A percentile compares a stretch with the other conserved stretches of the same genome.
These are phyloP conservation scores for Drosophila tristis DNA, from an alignment of 1,140 invertebrate genomes.

Conservation along the genomic window DNA sequence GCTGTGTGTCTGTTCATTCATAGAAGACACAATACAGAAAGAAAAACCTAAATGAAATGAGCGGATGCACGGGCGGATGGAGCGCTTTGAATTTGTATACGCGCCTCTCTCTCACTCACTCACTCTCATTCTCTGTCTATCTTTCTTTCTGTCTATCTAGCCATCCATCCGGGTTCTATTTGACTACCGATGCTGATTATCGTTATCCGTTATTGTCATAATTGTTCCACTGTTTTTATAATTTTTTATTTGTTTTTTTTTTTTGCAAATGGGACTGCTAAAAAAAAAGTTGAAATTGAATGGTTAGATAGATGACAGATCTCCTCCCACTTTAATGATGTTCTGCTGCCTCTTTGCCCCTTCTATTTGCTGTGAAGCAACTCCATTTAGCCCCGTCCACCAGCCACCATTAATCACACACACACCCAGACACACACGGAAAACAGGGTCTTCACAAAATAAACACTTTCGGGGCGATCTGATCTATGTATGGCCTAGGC, in stretches of 20 bases:
- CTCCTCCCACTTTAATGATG: too few relatives aligned
- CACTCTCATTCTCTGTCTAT: constrained; percentile 10
- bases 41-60: constrained; percentile 57
- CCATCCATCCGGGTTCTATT: constrained; percentile 66
- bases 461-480: constrained; percentile 58
- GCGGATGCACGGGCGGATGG: constrained; percentile 81
- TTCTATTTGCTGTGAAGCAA: constrained; percentile 13
- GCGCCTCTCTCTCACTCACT: constrained; percentile 31
- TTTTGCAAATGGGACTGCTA: constrained; percentile 28
- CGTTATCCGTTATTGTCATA: constrained; percentile 69
- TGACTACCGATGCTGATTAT: constrained; percentile 70
- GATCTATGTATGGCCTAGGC: constrained; percentile 42
- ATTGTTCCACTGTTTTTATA: constrained; percentile 46
- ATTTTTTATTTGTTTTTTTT: constrained; percentile 17
- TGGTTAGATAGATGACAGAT: too few relatives aligned
- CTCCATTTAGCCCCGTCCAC: constrained; percentile 4
- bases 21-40: constrained; percentile 55
- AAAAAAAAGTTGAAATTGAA: too few relatives aligned
- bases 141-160: constrained; percentile 22
- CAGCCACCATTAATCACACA: constrained; percentile 25
- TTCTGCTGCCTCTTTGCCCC: not conserved
- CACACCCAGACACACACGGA: not conserved
- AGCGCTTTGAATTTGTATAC: constrained; percentile 72
- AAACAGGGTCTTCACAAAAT: constrained; percentile 54
- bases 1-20: constrained; percentile 59